Base-by-base conservation (phyloP, 23 tunicate genomes). In the Phallusia fumigata region DNA sequence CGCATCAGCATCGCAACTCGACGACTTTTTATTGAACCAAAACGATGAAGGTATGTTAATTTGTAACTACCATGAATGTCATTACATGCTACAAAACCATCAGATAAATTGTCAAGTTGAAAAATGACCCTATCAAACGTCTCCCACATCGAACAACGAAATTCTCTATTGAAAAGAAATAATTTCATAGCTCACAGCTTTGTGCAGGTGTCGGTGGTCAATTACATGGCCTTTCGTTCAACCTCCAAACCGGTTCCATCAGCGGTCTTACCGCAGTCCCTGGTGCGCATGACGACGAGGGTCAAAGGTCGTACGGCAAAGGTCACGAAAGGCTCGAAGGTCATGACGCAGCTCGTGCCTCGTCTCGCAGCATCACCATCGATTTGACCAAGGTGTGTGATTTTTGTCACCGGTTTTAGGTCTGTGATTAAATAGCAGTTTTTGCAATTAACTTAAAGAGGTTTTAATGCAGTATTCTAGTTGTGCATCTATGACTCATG, bases 221-320 rank as follows among this genome's bases (percentile, higher is more conserved):
- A 28, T 79, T 92, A 18, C 97, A 75, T 35, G 97, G 97, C 30
- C 52, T 92, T 31, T 83, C 97, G 15, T 92, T 81, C 84, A 89
- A 92, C 73, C 86, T 92, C 12, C 97, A 92, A 79, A 92, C 97
- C 28, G 97, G 97, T 11, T 86, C 97, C 31, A 80, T 92, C 52
- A 87, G 88, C 45, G 90, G 97, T 31, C 78, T 92, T 2, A 80
- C 97, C 44, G 80, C 86, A 5, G 40, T 47, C 0, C 91, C 86
- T 16, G 79, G 72, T 32, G 47, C 80, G 21, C 90, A 80, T 22
- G 80, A 33, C 24, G 52, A 65, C 21, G 88, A 80, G 28, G 58
- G 40, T 34, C 52, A 82, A 30, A 79, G 84, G 65, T 69, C 84
- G 0, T 31, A 33, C 18, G 31, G 65, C 47, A 73, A 49, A 31